These are phyloP conservation scores for Anguilla obscura DNA, from an alignment of 2,797 vertebrate genomes.

Conservation along the genomic window DNA sequence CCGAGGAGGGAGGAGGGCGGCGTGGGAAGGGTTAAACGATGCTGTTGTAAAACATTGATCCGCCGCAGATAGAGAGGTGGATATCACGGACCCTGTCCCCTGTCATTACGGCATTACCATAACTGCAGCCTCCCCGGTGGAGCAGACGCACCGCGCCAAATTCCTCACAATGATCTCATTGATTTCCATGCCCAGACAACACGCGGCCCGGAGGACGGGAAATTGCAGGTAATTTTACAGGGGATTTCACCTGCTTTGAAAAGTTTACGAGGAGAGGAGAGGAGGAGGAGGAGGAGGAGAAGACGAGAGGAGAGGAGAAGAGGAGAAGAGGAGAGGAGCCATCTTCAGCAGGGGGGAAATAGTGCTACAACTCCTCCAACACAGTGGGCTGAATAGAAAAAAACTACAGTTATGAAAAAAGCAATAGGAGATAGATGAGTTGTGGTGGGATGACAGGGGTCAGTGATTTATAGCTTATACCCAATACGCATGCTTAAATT, in stretches of 20 bases:
- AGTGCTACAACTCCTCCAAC: neutral
- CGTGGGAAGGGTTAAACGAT: constrained; percentile 65
- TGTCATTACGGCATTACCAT: constrained; percentile 76
- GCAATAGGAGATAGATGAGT: neutral
- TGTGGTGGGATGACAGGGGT: neutral
- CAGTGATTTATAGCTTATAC: neutral
- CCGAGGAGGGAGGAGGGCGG: constrained; percentile 41
- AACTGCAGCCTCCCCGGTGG: constrained; percentile 64
- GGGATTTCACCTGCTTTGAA: constrained; percentile 91
- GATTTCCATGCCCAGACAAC: constrained; percentile 72
- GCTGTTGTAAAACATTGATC: constrained; percentile 76
- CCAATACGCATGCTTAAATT: neutral
- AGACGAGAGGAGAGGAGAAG: constrained; percentile 73
- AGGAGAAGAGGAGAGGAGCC: neutral
- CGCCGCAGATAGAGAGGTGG: constrained; percentile 67
- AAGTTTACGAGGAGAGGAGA: constrained; percentile 83
- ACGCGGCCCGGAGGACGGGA: constrained; percentile 83
- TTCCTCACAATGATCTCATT: constrained; percentile 65
- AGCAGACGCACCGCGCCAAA: constrained; percentile 59
- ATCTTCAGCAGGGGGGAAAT: neutral
- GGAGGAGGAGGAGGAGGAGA: neutral
- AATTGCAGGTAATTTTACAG: constrained; percentile 90
- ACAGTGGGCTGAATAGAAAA: neutral
- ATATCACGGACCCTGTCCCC: constrained; percentile 65
- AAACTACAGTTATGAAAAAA: neutral